Evolutionary conservation across 2,888 invertebrate species (phyloP).

Genomic region (Cryptocephalus primarius): DNA sequence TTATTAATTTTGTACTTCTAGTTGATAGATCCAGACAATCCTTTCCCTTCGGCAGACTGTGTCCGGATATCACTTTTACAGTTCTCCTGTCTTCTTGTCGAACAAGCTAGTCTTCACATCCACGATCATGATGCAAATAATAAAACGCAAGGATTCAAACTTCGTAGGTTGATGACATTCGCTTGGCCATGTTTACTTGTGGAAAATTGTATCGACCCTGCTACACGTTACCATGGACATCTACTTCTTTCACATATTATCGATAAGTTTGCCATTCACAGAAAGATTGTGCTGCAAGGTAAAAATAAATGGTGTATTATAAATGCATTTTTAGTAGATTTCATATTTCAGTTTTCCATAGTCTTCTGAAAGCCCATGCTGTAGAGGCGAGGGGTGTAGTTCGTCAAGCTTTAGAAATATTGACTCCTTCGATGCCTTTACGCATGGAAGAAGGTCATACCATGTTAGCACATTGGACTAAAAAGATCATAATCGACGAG

Average conservation of each 20-base stretch:
- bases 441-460: conserved; percentile 94
- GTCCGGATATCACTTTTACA: conserved; percentile 90
- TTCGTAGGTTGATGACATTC: conserved; percentile 92
- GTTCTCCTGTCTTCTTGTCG: conserved; percentile 87
- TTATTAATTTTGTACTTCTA: conserved; percentile 20
- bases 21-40: conserved; percentile 87
- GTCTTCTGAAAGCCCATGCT: conserved; percentile 83
- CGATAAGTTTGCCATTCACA: conserved; percentile 94
- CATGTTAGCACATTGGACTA: conserved; percentile 97
- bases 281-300: conserved; percentile 90
- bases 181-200: conserved; percentile 96
- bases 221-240: conserved; percentile 94
- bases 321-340: not conserved
- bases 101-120: conserved; percentile 92
- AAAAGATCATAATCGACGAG: conserved; percentile 96
- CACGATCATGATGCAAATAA: conserved; percentile 82
- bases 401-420: conserved; percentile 87
- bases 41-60: conserved; percentile 79
- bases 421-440: conserved; percentile 92
- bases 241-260: conserved; percentile 92
- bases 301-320: conserved; percentile 5
- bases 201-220: conserved; percentile 93
- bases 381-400: conserved; percentile 91
- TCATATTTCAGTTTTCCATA: conserved; percentile 59
- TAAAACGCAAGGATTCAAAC: conserved; percentile 85